Conservation (phyloP, 2,113 vertebrate genomes). For the Alaudala cheleensis region DNA sequence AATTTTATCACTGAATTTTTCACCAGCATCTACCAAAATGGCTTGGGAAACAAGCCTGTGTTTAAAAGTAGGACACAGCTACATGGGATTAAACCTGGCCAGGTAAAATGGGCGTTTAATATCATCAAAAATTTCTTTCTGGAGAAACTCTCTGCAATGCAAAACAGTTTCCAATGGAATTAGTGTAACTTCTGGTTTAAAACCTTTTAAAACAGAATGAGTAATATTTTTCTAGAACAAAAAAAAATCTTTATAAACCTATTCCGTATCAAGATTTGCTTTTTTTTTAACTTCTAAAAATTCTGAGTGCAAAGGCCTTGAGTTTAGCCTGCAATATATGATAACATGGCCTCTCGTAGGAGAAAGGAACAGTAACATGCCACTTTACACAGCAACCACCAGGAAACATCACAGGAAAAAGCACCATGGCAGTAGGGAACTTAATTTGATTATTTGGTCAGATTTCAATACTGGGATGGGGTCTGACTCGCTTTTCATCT, state of each 20-base stretch:
- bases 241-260: neutral
- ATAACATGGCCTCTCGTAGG: neutral
- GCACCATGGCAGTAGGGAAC: neutral
- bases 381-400: neutral
- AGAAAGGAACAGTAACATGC: neutral
- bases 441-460: neutral
- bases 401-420: neutral
- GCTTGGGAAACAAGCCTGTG: neutral
- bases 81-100: neutral
- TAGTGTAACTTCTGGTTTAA: neutral
- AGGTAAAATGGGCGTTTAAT: neutral
- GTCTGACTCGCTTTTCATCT: neutral
- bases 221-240: neutral
- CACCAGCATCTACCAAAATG: neutral
- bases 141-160: neutral
- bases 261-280: neutral
- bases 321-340: neutral
- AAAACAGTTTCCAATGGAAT: neutral
- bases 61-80: neutral
- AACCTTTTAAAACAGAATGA: neutral
- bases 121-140: neutral
- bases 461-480: neutral
- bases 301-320: neutral
- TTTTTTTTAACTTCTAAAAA: neutral
- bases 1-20: neutral